Percentiles rank a stretch among this genome's conserved stretches.
Conservation (phyloP, 2,888 invertebrate species). For the Leptinotarsa juncta region DNA sequence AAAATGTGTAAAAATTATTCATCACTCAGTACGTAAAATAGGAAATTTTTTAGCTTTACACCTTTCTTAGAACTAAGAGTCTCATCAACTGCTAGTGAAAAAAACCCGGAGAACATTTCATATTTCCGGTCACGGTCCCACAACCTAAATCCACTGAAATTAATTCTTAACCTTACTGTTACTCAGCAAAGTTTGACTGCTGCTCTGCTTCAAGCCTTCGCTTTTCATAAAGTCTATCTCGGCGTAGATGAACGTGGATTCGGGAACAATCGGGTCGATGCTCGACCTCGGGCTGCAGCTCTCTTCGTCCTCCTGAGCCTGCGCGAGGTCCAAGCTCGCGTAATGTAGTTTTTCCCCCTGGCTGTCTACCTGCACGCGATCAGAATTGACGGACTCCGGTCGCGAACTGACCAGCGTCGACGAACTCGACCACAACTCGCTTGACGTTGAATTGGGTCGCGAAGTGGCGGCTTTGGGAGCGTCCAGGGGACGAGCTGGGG, state of each 20-base stretch:
- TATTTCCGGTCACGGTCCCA: not conserved
- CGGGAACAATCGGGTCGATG: conserved; percentile 24
- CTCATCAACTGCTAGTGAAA: not conserved
- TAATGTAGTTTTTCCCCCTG: conserved; percentile 69
- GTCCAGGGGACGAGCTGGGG: conserved; percentile 13
- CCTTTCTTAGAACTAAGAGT: not conserved
- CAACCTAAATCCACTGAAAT: conserved; percentile 11
- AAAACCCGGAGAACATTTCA: not conserved
- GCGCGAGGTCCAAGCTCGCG: conserved; percentile 74
- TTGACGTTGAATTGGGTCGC: conserved; percentile 62
- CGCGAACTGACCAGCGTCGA: conserved; percentile 62
- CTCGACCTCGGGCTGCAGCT: conserved; percentile 53
- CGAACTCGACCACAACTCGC: conserved; percentile 61
- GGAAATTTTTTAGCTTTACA: not conserved
- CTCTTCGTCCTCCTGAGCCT: conserved; percentile 52
- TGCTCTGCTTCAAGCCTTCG: conserved; percentile 64
- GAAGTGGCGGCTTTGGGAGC: conserved; percentile 49
- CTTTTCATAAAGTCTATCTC: conserved; percentile 84
- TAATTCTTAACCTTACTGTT: conserved; percentile 58
- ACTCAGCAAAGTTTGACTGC: conserved; percentile 43
- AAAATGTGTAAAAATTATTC: not conserved
- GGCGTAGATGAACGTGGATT: conserved; percentile 75
- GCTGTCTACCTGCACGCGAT: conserved; percentile 53
- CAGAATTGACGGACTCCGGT: conserved; percentile 62
- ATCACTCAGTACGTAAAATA: not conserved